These are phyloP conservation scores for Cinara cedri DNA, from an alignment of 2,888 invertebrate genomes.

Conservation along the genomic window DNA sequence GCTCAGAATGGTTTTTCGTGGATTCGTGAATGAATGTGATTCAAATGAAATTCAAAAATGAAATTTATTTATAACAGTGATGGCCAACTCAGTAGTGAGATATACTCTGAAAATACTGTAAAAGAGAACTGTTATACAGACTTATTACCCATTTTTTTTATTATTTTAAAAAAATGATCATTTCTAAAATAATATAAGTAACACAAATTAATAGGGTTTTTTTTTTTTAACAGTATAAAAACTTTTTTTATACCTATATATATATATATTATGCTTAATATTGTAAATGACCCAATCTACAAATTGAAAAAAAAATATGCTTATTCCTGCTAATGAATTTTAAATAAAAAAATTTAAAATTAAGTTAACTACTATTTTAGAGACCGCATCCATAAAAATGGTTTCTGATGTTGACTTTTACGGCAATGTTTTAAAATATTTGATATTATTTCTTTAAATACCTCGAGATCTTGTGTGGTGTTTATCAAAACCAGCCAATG, in stretches of 20 bases:
- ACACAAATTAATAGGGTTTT: too few species aligned
- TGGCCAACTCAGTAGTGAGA: too few species aligned
- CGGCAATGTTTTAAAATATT: slow-evolving; percentile 8
- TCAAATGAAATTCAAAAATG: too few species aligned
- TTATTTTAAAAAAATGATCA: not conserved
- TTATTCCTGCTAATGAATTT: not conserved
- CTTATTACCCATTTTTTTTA: too few species aligned
- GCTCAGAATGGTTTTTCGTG: too few species aligned
- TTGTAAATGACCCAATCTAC: too few species aligned
- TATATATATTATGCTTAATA: too few species aligned
- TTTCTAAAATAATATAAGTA: slow-evolving; percentile 2
- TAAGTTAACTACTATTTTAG: not conserved
- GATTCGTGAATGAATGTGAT: too few species aligned
- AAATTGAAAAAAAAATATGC: too few species aligned
- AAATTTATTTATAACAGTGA: too few species aligned
- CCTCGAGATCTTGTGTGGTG: not conserved
- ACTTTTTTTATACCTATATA: slow-evolving; percentile 8
- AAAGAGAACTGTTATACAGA: too few species aligned
- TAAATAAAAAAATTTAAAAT: slow-evolving; percentile 5
- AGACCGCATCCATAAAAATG: not conserved
- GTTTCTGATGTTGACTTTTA: not conserved
- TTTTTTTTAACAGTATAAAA: not conserved
- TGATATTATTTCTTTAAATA: slow-evolving; percentile 6
- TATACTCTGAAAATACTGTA: too few species aligned
- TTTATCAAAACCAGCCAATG: not conserved